Evolutionary conservation across 2,797 vertebrate species (phyloP), one percentile per base, ranked within the genome.

Genomic region (Sphaeramia orbicularis): DNA sequence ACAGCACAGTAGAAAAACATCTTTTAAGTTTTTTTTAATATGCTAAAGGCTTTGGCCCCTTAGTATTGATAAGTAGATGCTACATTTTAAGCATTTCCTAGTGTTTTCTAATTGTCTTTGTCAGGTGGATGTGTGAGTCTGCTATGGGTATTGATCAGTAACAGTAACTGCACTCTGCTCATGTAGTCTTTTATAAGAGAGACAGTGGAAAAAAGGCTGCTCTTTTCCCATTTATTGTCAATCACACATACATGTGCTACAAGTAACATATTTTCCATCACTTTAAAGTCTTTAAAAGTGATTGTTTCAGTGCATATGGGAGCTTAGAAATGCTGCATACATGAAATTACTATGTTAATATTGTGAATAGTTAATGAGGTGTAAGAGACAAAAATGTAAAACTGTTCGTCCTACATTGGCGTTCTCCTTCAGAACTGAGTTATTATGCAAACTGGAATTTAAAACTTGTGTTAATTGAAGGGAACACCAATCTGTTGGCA

Each of bases 111-210:
- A 51, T 65, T 42, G 13, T 36, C 16, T 63, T 49, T 61, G 59
- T 45, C 69, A 65, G 58, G 11, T 19, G 27, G 6, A 59, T 45
- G 49, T 52, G 45, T 65, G 56, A 49, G 42, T 18, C 35, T 37
- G 47, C 47, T 56, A 65, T 13, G 3, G 41, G 44, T 69, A 58
- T 73, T 71, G 71, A 74, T 78, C 54, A 37, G 18, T 61, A 53
- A 47, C 32, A 24, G 40, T 62, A 15, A 45, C 43, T 44, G 40
- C 55, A 57, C 40, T 45, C 13, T 4, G 27, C 10, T 64, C 47
- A 54, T 21, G 80, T 58, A 27, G 9, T 69, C 64, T 53, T 56
- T 58, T 47, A 16, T 42, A 32, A 57, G 53, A 57, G 51, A 70
- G 65, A 61, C 32, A 48, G 14, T 32, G 36, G 55, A 41, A 41